A percentile compares a stretch with the other conserved stretches of the same genome.
Conservation (phyloP, 2,888 invertebrate genomes). For the Eupithecia dodoneata region DNA sequence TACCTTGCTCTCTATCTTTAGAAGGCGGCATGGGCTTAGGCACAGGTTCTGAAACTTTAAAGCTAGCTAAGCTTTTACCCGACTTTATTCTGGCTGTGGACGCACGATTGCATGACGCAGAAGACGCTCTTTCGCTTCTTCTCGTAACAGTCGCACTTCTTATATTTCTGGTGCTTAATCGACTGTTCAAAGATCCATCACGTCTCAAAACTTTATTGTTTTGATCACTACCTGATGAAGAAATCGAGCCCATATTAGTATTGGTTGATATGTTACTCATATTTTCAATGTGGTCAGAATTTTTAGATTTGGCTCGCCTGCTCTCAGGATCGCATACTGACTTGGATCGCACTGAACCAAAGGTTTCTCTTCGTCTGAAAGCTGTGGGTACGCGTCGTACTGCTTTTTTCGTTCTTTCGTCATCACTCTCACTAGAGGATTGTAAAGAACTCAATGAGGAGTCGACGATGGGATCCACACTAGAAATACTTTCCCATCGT, state of each 20-base stretch:
- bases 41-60: constrained; percentile 80
- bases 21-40: constrained; percentile 75
- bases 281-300: constrained; percentile 74
- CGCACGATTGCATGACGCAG: constrained; percentile 79
- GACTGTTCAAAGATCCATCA: constrained; percentile 72
- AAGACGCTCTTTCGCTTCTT: constrained; percentile 74
- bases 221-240: constrained; percentile 79
- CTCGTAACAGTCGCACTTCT: constrained; percentile 80
- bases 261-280: constrained; percentile 75
- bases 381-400: constrained; percentile 74
- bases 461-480: constrained; percentile 88
- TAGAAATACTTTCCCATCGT: constrained; percentile 87
- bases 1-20: constrained; percentile 90
- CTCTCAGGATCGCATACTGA: constrained; percentile 81
- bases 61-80: constrained; percentile 75
- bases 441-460: constrained; percentile 86
- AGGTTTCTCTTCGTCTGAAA: constrained; percentile 71
- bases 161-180: constrained; percentile 70
- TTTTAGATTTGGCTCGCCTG: constrained; percentile 63
- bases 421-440: constrained; percentile 79
- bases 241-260: constrained; percentile 74
- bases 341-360: constrained; percentile 74
- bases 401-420: constrained; percentile 69
- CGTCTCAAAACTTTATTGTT: constrained; percentile 69
- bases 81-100: constrained; percentile 86